Evolutionary conservation across 2,888 invertebrate genomes (phyloP), one percentile per base, ranked within the genome.

Genomic region (Acrobasis repandana): DNA sequence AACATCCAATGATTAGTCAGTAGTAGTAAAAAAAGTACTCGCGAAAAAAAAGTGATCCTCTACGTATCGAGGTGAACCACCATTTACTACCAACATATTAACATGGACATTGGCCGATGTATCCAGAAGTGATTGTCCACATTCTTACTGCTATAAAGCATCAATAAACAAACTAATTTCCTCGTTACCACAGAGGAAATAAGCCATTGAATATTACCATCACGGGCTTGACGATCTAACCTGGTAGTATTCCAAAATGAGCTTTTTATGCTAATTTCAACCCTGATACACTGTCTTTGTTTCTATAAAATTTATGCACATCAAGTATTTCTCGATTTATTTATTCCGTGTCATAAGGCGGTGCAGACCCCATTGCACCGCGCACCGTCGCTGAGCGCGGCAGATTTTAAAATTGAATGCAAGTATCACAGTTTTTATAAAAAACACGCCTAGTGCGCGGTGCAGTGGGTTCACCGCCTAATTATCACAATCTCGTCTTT

Each of bases 41-140:
- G n/a, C n/a, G n/a, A 43, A 43, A 43, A n/a, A n/a, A 14, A 6
- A 1, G 43, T 3, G n/a, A 14, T 43, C 14, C 38, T 38, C 43
- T 6, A 14, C 18, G 4, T 18, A 11, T 38, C 54, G 38, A 54
- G 54, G 54, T 54, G 18, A 54, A 54, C 54, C 8, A 36, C 18
- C 38, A 38, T 38, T 16, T 36, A 52, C 16, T 16, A 10, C n/a
- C 33, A 4, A 28, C 28, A 28, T 2, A 5, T 28, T 5, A n/a
- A 14, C 43, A 14, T 43, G 43, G 16, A 33, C 49, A 46, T 16
- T 36, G 11, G n/a, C 16, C 36, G 34, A 33, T 9, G 28, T 28
- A 20, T 54, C 54, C 54, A 54, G 38, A 20, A 54, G 54, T 38
- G 38, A 54, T 54, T 54, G 54, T 54, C 36, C 10, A 18, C 54